Evolutionary conservation across 2,113 vertebrate species (phyloP).

Genomic region (Octodon degus): DNA sequence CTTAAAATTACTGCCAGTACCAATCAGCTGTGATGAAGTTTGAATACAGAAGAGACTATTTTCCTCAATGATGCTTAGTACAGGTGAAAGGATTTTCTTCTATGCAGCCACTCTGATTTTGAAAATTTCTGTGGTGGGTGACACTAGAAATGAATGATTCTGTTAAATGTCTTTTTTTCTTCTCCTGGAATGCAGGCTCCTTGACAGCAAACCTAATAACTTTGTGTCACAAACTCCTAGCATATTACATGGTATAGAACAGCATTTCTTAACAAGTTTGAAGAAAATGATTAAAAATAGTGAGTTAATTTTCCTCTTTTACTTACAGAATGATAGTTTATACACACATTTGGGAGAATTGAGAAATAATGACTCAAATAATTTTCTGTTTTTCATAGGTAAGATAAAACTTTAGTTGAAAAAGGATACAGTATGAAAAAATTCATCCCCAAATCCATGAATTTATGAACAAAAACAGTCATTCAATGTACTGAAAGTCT

Average conservation of each 20-base stretch:
- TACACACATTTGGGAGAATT: neutral
- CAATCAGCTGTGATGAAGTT: neutral
- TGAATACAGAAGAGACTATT: constrained; percentile 32
- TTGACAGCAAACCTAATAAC: neutral
- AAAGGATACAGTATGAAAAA: constrained; percentile 30
- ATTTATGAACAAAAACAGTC: constrained; percentile 2
- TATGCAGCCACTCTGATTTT: constrained; percentile 31
- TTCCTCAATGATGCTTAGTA: constrained; percentile 1
- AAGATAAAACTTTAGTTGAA: constrained; percentile 13
- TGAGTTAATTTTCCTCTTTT: constrained; percentile 3
- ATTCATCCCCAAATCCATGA: neutral
- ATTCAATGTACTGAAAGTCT: neutral
- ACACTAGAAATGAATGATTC: neutral
- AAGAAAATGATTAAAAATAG: neutral
- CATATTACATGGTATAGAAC: neutral
- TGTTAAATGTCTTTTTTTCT: neutral
- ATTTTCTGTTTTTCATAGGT: constrained; percentile 47
- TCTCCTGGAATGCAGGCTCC: neutral
- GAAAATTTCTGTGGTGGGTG: neutral
- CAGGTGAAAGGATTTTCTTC: constrained; percentile 44
- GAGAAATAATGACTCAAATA: constrained; percentile 12
- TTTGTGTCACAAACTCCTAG: constrained; percentile 30
- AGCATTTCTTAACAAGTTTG: neutral
- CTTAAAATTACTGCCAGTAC: constrained; percentile 37
- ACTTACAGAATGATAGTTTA: neutral